These are phyloP conservation scores for Dione juno DNA, from an alignment of 2,888 invertebrate genomes.

Conservation along the genomic window DNA sequence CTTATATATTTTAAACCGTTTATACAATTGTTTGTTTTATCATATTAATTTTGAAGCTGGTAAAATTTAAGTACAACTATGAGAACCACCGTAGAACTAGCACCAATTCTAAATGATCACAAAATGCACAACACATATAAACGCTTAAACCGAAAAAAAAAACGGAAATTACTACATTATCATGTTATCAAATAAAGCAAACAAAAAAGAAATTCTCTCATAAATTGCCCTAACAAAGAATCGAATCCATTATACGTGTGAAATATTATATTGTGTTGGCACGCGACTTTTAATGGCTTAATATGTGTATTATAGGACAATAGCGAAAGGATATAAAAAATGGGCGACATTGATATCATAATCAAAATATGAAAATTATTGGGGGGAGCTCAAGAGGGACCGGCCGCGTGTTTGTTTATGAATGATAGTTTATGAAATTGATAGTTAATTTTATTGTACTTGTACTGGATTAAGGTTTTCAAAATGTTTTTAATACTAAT, in stretches of 20 bases:
- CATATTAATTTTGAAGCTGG: too few relatives aligned
- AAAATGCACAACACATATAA: background rate
- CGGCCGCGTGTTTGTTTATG: constrained; percentile 64
- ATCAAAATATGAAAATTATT: constrained; percentile 80
- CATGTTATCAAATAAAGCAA: constrained; percentile 20
- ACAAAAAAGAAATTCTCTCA: constrained; percentile 48
- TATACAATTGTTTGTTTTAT: too few relatives aligned
- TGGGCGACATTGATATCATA: constrained; percentile 81
- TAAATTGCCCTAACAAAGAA: constrained; percentile 56
- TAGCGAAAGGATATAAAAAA: constrained; percentile 63
- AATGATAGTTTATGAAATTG: constrained; percentile 61
- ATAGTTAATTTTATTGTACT: constrained; percentile 39
- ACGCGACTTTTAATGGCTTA: constrained; percentile 81
- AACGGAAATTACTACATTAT: background rate
- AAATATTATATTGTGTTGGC: constrained; percentile 73
- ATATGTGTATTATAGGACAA: constrained; percentile 80
- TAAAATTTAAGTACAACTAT: too few relatives aligned
- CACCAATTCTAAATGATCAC: too few relatives aligned
- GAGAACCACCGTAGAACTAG: too few relatives aligned
- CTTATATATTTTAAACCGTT: too few relatives aligned
- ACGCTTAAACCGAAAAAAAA: background rate
- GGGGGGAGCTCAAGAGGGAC: constrained; percentile 65
- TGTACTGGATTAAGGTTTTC: constrained; percentile 5
- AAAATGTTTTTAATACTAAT: background rate
- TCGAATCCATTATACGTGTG: constrained; percentile 70